Percentiles rank a stretch among this genome's conserved stretches.
Evolutionary conservation across 2,797 vertebrate species (phyloP).

Genomic region (Ptychadena robeensis): DNA sequence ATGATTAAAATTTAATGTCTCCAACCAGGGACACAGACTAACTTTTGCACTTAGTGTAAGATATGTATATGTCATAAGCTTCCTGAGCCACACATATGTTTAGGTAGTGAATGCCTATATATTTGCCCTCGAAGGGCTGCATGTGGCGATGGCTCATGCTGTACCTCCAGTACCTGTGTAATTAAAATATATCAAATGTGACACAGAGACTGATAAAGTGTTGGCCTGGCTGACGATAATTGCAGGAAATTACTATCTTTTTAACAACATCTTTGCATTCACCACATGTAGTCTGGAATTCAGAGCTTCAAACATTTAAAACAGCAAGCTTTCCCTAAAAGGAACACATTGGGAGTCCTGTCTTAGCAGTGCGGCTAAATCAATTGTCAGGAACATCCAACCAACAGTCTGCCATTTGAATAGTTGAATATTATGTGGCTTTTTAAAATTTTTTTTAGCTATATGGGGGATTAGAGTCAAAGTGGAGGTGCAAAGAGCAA

Average conservation of each 20-base stretch:
- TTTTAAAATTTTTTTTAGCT: too few relatives aligned
- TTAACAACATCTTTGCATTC: background rate
- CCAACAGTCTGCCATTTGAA: too few relatives aligned
- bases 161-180: constrained; percentile 11
- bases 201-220: background rate
- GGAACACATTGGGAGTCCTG: background rate
- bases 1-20: too few relatives aligned
- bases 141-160: background rate
- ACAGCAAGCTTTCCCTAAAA: background rate
- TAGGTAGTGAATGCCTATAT: background rate
- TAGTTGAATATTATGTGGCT: too few relatives aligned
- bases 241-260: constrained; percentile 11
- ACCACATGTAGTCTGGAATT: background rate
- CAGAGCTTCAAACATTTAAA: background rate
- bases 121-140: background rate
- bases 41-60: too few relatives aligned
- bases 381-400: too few relatives aligned
- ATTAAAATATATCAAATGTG: constrained; percentile 20
- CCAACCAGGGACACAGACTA: too few relatives aligned
- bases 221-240: constrained; percentile 27
- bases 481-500: too few relatives aligned
- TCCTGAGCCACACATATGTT: background rate
- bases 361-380: background rate
- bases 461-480: too few relatives aligned
- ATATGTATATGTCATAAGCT: background rate